phyloP scores from a whole-genome alignment of 2,113 vertebrate species.

The Osmerus eperlanus region DNA sequence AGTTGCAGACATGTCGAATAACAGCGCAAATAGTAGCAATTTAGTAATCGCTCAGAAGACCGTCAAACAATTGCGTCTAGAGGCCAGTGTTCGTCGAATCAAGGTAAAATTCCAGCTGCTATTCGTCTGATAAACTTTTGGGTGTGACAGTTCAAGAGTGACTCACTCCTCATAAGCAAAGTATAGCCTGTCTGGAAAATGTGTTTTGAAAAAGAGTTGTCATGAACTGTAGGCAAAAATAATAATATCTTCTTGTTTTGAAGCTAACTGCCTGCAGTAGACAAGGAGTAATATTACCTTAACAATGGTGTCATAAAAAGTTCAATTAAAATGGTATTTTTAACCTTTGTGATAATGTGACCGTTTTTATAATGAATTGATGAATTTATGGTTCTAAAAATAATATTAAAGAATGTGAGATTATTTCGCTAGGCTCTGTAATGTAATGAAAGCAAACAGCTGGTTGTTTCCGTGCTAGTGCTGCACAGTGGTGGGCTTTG shows the following conservation, averaged over 20 bases:
- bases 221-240: no score
- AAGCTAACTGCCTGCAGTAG: no score
- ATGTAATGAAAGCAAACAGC: conserved; percentile 25
- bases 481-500: conserved; percentile 65
- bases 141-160: not conserved
- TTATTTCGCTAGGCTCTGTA: not conserved
- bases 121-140: conserved; percentile 15
- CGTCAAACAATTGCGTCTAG: conserved; percentile 73
- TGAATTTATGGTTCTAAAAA: not conserved
- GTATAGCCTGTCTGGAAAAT: no score
- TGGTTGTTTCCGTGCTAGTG: conserved; percentile 17
- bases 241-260: no score
- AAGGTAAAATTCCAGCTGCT: conserved; percentile 57
- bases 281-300: no score
- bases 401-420: not conserved
- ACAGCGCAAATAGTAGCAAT: conserved; percentile 68
- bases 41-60: conserved; percentile 66
- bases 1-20: conserved; percentile 72
- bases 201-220: no score
- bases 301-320: no score
- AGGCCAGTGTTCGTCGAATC: conserved; percentile 71
- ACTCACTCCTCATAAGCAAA: not conserved
- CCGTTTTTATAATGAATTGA: not conserved
- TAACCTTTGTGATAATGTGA: conserved; percentile 6
- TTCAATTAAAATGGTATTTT: no score